Evolutionary conservation across 2,797 vertebrate genomes (phyloP).

Genomic region (Alcedo quadribrachys): DNA sequence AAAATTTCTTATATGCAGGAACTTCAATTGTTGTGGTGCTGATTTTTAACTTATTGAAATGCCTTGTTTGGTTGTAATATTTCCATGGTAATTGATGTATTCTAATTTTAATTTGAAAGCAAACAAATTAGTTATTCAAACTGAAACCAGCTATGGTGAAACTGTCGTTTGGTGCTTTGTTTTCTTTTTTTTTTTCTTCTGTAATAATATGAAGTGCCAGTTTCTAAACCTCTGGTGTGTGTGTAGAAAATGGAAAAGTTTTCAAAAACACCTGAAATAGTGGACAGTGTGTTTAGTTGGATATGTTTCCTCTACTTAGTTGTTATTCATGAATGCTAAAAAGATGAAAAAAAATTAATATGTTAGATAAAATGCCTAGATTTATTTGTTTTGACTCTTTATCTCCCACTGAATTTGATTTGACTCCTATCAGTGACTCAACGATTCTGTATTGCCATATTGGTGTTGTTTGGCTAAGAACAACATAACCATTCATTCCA

Average conservation of each 20-base stretch:
- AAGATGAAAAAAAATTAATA: background rate
- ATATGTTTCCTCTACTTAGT: background rate
- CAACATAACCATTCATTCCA: rapidly evolving
- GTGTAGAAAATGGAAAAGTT: background rate
- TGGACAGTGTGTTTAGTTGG: background rate
- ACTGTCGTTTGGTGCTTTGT: background rate
- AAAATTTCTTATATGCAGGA: background rate
- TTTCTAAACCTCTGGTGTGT: background rate
- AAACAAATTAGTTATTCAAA: background rate
- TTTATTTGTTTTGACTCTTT: background rate
- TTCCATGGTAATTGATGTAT: background rate
- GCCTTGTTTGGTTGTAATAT: background rate
- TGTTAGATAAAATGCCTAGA: background rate
- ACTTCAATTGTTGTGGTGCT: background rate
- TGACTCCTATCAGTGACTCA: background rate
- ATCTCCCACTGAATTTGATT: background rate
- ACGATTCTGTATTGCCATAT: rapidly evolving
- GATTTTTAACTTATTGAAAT: background rate
- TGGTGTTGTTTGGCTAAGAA: background rate
- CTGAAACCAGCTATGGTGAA: background rate
- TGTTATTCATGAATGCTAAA: background rate
- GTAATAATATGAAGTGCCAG: background rate
- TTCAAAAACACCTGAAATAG: background rate
- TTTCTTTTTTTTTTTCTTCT: background rate
- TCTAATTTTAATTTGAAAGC: background rate